phyloP scores from a whole-genome alignment of 2,797 vertebrate species.

The Dendrocincla fuliginosa region DNA sequence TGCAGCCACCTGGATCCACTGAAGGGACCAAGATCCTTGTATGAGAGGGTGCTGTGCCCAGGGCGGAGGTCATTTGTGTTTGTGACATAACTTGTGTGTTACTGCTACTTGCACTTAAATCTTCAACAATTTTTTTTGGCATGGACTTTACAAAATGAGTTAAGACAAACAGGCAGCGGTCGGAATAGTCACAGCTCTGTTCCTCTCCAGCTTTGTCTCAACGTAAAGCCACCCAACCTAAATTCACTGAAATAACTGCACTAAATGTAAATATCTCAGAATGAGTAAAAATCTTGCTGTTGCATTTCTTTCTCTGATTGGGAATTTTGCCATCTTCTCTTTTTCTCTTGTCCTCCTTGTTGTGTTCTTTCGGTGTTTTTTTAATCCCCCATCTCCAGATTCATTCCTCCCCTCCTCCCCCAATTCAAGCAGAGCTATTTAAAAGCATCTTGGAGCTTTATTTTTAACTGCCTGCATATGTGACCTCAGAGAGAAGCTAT shows the following conservation, averaged over 20 bases:
- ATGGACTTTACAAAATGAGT: background rate
- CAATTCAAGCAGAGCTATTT: background rate
- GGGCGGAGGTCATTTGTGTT: background rate
- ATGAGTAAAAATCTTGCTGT: accelerated
- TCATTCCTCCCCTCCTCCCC: background rate
- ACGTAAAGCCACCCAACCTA: background rate
- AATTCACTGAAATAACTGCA: background rate
- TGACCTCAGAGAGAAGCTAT: background rate
- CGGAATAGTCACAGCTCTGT: background rate
- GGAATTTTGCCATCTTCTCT: background rate
- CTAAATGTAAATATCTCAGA: background rate
- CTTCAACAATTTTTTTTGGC: background rate
- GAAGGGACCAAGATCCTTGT: background rate
- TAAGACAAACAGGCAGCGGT: accelerated
- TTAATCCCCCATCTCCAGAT: background rate
- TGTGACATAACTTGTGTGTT: accelerated
- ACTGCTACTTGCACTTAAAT: background rate
- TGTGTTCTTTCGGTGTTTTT: background rate
- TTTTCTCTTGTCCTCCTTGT: background rate
- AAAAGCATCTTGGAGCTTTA: background rate
- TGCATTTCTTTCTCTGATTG: background rate
- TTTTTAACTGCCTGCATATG: constrained; percentile 1
- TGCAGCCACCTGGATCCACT: background rate
- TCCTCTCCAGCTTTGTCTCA: background rate
- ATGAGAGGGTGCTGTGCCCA: background rate